These are phyloP conservation scores for Lepus timidus DNA, from an alignment of 2,113 vertebrate genomes.

Conservation along the genomic window DNA sequence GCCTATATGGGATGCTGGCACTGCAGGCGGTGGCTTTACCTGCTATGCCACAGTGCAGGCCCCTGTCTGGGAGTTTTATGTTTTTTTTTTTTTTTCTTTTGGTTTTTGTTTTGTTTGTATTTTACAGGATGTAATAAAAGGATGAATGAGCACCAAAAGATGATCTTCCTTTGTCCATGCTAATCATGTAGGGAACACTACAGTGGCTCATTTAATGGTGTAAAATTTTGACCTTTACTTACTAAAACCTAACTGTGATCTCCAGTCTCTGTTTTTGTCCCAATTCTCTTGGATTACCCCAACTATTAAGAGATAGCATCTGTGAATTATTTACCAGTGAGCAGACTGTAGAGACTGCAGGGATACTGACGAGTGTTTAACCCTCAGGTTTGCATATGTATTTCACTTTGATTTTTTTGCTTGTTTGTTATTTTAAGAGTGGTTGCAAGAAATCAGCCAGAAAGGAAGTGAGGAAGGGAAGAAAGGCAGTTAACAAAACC, in stretches of 20 bases:
- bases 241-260: neutral
- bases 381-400: neutral
- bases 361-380: neutral
- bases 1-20: too few relatives aligned
- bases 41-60: too few relatives aligned
- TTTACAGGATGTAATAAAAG: neutral
- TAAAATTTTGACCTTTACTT: neutral
- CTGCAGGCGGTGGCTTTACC: too few relatives aligned
- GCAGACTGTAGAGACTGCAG: neutral
- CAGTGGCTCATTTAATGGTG: neutral
- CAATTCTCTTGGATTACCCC: neutral
- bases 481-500: neutral
- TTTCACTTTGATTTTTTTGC: neutral
- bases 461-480: neutral
- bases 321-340: neutral
- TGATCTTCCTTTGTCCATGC: neutral
- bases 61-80: too few relatives aligned
- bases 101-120: neutral
- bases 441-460: neutral
- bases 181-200: neutral
- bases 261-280: neutral
- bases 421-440: neutral
- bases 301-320: neutral
- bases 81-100: neutral
- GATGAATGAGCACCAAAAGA: slow-evolving; percentile 20